A percentile compares a stretch with the other conserved stretches of the same genome.
phyloP scores from a whole-genome alignment of 2,888 invertebrate genomes.

The Pilophorus perplexus region DNA sequence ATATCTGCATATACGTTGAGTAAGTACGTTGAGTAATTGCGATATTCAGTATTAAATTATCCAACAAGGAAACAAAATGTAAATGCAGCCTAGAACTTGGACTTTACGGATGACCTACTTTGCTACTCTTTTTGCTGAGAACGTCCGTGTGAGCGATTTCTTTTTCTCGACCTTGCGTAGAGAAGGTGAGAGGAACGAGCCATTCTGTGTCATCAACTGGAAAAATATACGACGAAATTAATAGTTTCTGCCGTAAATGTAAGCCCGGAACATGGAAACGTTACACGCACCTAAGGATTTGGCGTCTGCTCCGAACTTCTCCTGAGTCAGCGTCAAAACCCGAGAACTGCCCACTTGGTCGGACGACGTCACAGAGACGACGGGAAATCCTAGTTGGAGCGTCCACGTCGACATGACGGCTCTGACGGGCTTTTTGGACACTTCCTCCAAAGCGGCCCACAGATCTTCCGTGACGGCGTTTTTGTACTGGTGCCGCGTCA shows the following conservation, averaged over 20 bases:
- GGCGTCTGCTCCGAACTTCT: constrained; percentile 86
- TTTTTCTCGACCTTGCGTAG: constrained; percentile 68
- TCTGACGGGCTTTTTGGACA: constrained; percentile 70
- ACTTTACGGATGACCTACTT: too few relatives aligned
- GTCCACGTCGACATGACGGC: constrained; percentile 97
- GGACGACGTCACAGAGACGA: constrained; percentile 61
- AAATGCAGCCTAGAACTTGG: too few relatives aligned
- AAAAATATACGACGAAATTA: constrained; percentile 10
- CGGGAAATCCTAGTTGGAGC: constrained; percentile 90
- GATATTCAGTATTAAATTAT: too few relatives aligned
- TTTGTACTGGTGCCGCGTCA: constrained; percentile 79
- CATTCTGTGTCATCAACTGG: constrained; percentile 63
- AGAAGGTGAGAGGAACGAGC: constrained; percentile 86
- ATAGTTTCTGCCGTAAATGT: background rate
- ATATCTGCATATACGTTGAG: too few relatives aligned
- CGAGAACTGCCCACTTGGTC: constrained; percentile 64
- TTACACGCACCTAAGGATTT: too few relatives aligned
- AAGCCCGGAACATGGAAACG: too few relatives aligned
- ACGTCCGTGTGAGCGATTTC: constrained; percentile 59
- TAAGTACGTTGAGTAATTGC: too few relatives aligned
- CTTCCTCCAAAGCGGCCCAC: constrained; percentile 79
- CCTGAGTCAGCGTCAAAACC: constrained; percentile 69
- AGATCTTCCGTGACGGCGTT: constrained; percentile 93
- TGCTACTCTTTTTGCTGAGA: constrained; percentile 63
- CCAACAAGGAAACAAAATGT: too few relatives aligned